Evolutionary conservation across 1,140 invertebrate species (phyloP).

Genomic region (Anagrus nilaparvatae): DNA sequence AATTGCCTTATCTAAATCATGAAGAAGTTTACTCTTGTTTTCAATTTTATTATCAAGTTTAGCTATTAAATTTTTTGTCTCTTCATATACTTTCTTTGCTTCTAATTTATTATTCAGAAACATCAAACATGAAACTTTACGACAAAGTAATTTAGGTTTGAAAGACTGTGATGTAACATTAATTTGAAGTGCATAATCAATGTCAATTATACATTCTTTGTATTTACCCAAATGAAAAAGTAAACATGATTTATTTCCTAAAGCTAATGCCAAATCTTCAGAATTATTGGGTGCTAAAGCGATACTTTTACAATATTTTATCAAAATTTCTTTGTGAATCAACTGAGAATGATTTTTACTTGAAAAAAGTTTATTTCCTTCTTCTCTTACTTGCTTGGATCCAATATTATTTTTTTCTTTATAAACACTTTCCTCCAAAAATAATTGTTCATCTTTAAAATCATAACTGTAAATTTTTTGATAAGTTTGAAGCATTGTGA

Average conservation of each 20-base stretch:
- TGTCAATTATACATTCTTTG: conserved; percentile 47
- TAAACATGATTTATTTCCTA: conserved; percentile 62
- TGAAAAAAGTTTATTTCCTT: conserved; percentile 19
- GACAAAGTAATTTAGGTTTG: conserved; percentile 22
- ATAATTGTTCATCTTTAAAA: too few species aligned
- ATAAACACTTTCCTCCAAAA: too few species aligned
- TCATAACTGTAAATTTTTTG: too few species aligned
- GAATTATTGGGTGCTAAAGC: conserved; percentile 44
- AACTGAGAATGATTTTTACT: conserved; percentile 1
- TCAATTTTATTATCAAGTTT: too few species aligned
- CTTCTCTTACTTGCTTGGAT: conserved; percentile 15
- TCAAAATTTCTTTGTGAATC: conserved; percentile 24
- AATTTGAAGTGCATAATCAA: conserved; percentile 24
- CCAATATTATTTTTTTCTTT: conserved; percentile 14
- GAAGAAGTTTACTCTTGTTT: too few species aligned
- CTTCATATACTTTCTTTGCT: too few species aligned
- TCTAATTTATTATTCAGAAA: conserved; percentile 10
- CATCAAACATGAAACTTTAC: conserved; percentile 20
- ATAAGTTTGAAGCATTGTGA: too few species aligned
- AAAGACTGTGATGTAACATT: too few species aligned
- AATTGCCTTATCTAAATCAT: too few species aligned
- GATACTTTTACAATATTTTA: conserved; percentile 50
- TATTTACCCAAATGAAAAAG: conserved; percentile 52
- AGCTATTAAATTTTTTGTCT: too few species aligned
- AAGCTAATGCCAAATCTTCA: conserved; percentile 48